Evolutionary conservation across 2,113 vertebrate genomes (phyloP), one percentile per base, ranked within the genome.

Genomic region (Actenoides lindsayi): DNA sequence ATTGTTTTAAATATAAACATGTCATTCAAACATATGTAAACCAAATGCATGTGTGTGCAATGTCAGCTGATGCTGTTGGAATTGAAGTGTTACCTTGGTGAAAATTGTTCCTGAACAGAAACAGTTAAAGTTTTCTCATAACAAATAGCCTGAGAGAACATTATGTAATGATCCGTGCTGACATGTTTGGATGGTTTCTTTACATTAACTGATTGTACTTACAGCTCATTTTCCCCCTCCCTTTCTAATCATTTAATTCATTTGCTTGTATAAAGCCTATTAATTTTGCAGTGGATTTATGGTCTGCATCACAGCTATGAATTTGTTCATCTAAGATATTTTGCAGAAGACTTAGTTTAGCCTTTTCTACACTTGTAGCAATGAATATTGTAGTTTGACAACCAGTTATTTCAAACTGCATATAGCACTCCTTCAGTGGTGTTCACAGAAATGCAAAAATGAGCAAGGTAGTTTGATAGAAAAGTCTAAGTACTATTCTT

Each of bases 351-450:
- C 75, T 96, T 92, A 89, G 92, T 93, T 97, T 94, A 95, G 75
- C 50, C 64, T 96, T 96, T 93, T 96, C 86, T 91, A n/a, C 37
- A 53, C 35, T 85, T 92, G 62, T 76, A 95, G 78, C 78, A 95
- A 13, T 82, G 88, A 95, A 87, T 69, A 48, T 56, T 83, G 35
- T 64, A 75, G 60, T 90, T 93, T 96, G 96, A 95, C 94, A 97
- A 63, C 63, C 71, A 89, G 65, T 94, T 96, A 96, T 97, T 97
- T 97, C 84, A 93, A 94, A 92, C 54, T 77, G 77, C 63, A 78
- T 86, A 73, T 54, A 65, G 31, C 39, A 37, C 41, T 96, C 46
- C 73, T 93, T 71, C 64, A 90, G 78, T 80, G 42, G 35, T 89
- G 57, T 86, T 94, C 42, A 39, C 6, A 44, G 63, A 88, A 93